phyloP scores from a whole-genome alignment of 1,140 invertebrate genomes.

The Pararge aegeria region DNA sequence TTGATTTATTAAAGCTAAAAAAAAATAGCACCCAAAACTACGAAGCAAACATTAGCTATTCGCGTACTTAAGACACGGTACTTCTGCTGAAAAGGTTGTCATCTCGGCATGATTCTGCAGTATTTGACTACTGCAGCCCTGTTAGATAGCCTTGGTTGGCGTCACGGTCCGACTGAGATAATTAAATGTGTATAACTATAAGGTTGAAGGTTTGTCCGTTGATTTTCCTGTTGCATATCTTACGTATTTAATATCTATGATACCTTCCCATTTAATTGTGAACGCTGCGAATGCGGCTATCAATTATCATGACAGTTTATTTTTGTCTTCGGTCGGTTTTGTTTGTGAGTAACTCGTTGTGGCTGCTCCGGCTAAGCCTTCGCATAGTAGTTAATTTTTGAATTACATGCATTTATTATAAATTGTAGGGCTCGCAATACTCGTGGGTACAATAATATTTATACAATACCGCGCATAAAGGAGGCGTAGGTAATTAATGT shows the following conservation, averaged over 20 bases:
- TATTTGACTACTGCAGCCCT: too few relatives aligned
- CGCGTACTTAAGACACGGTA: too few relatives aligned
- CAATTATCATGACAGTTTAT: slow-evolving; percentile 57
- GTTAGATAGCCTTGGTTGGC: too few relatives aligned
- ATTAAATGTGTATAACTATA: too few relatives aligned
- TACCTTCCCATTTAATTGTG: slow-evolving; percentile 54
- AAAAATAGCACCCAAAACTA: too few relatives aligned
- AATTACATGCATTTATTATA: slow-evolving; percentile 5
- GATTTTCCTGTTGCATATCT: too few relatives aligned
- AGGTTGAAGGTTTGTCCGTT: too few relatives aligned
- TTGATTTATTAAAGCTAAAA: too few relatives aligned
- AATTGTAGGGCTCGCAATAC: neutral
- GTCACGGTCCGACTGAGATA: too few relatives aligned
- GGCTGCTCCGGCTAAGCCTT: slow-evolving; percentile 26
- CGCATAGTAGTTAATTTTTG: slow-evolving; percentile 19
- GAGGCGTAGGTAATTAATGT: neutral
- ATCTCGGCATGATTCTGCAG: too few relatives aligned
- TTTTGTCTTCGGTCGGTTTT: slow-evolving; percentile 25
- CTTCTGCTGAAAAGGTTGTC: too few relatives aligned
- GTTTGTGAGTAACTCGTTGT: slow-evolving; percentile 25
- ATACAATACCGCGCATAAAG: neutral
- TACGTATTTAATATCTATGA: neutral
- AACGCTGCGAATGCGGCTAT: slow-evolving; percentile 54
- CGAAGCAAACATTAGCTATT: too few relatives aligned
- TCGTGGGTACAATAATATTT: neutral